Conservation (phyloP, 2,888 invertebrate genomes). For the Metallyticus violacea region DNA sequence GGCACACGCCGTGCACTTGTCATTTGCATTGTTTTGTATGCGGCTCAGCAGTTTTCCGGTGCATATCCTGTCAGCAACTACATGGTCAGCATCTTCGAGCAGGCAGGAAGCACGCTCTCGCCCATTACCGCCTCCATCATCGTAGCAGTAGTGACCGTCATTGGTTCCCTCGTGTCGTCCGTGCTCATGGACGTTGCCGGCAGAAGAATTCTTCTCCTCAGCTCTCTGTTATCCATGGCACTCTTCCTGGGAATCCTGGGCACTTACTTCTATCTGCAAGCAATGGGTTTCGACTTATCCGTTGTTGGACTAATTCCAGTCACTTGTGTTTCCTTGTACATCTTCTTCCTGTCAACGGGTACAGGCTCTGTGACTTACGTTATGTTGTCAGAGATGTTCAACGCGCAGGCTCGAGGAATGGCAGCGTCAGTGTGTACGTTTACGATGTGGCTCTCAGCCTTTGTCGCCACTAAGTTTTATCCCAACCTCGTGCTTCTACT, state of each 20-base stretch:
- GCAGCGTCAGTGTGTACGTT: constrained; percentile 32
- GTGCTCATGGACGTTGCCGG: constrained; percentile 47
- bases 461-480: constrained; percentile 47
- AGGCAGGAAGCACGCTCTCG: constrained; percentile 38
- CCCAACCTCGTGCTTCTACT: constrained; percentile 43
- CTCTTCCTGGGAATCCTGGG: constrained; percentile 41
- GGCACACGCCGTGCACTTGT: constrained; percentile 39
- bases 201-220: constrained; percentile 46
- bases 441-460: constrained; percentile 43
- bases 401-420: constrained; percentile 1
- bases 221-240: constrained; percentile 44
- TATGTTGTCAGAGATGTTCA: constrained; percentile 25
- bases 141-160: constrained; percentile 46
- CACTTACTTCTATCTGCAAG: constrained; percentile 40
- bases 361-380: constrained; percentile 19
- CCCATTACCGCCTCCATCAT: constrained; percentile 45
- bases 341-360: constrained; percentile 20
- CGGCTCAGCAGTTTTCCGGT: constrained; percentile 49
- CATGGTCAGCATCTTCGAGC: constrained; percentile 41
- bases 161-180: constrained; percentile 39
- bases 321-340: constrained; percentile 17
- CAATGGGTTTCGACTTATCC: constrained; percentile 27
- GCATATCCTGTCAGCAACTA: constrained; percentile 47
- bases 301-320: constrained; percentile 20
- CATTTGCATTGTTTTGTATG: constrained; percentile 45